Percentiles rank a stretch among this genome's conserved stretches.
Evolutionary conservation across 2,797 vertebrate species (phyloP).

Genomic region (Meriones psammophilus): DNA sequence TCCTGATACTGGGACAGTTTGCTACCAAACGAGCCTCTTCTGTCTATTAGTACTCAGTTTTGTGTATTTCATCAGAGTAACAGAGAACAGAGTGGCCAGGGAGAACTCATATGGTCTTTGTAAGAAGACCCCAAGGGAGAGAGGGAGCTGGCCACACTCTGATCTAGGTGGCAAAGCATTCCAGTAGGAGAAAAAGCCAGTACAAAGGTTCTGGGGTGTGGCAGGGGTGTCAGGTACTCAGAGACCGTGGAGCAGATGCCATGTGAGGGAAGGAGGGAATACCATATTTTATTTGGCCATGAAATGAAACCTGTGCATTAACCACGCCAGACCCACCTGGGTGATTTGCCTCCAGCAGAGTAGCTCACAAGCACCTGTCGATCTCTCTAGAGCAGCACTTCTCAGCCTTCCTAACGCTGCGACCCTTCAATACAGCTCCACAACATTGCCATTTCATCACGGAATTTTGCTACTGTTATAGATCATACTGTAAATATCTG

Average conservation of each 20-base stretch:
- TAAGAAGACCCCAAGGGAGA: not conserved
- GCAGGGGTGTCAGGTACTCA: not conserved
- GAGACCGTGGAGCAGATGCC: not conserved
- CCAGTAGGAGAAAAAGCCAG: not conserved
- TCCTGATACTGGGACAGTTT: not conserved
- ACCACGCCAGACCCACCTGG: not conserved
- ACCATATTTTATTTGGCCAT: not conserved
- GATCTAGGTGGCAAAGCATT: not conserved
- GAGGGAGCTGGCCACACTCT: not conserved
- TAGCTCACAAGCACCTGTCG: too few species aligned
- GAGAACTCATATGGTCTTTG: not conserved
- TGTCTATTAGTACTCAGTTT: not conserved
- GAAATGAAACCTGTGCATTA: not conserved
- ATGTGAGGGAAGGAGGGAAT: accelerated
- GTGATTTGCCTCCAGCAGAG: not conserved
- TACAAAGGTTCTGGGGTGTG: not conserved
- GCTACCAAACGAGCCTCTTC: not conserved
- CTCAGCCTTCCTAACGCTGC: not conserved
- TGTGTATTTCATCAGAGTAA: not conserved
- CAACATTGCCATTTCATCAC: not conserved
- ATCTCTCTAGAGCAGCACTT: not conserved
- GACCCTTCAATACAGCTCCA: not conserved
- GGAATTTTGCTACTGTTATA: not conserved
- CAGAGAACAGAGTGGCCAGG: not conserved
- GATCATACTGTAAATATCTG: not conserved